Base-by-base conservation (phyloP, 2,797 vertebrate species). In the Holocentrus rufus region DNA sequence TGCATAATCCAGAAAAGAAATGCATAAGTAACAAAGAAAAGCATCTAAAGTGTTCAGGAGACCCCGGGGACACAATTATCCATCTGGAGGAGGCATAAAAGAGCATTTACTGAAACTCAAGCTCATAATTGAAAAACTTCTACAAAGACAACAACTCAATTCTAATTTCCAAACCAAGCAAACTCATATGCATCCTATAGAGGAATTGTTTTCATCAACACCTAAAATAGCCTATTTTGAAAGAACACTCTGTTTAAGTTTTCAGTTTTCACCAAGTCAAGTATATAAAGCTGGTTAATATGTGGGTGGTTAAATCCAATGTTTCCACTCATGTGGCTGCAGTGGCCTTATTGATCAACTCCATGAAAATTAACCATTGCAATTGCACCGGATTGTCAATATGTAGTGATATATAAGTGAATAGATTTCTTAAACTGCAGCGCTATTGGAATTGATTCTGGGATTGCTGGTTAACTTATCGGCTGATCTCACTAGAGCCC, bases 21-120 rank as follows among this genome's bases (percentile, higher is more conserved):
- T 44, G 52, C 7, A 56, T 30, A 34, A 72, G 53, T 42, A 65
- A 65, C 44, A 78, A 62, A 78, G 60, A 46, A 72, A 71, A 65
- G 15, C 57, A 42, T 57, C 63, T n/a, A 57, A 65, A 78, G 34
- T 13, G 17, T 57, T 69, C 31, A 69, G 47, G 47, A 59, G 22
- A 15, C 79, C 68, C 31, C 1, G 30, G 55, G 55, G 85, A 66
- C 2, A 60, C 42, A 70, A 83, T 87, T 73, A 82, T 78, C 42
- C 73, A 66, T 46, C 64, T n/a, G 30, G 25, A 53, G 55, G 13
- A 74, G 39, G 46, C 31, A 56, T 30, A 52, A 42, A 63, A 68
- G 54, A 79, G 36, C 52, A 42, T 54, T 27, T 44, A 62, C 44
- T 75, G 11, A 58, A 75, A 69, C 53, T 63, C 18, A 34, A 11